A percentile compares a stretch with the other conserved stretches of the same genome.
Conservation (phyloP, 1,140 invertebrate genomes). For the Tyrophagus putrescentiae region DNA sequence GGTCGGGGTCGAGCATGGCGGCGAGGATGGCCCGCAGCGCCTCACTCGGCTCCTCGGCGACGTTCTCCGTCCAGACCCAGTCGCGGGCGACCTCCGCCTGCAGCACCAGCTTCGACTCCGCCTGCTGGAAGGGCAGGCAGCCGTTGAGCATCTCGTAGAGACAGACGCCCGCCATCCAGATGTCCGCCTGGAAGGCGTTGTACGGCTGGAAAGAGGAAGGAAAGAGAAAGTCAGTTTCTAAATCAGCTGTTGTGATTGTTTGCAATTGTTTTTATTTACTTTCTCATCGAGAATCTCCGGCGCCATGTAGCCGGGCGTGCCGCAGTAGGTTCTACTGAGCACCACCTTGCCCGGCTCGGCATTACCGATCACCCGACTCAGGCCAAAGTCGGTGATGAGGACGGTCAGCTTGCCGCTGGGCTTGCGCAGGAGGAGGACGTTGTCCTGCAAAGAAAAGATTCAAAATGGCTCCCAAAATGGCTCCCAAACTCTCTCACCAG, state of each 20-base stretch:
- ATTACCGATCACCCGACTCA: not conserved
- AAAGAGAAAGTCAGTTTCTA: no score
- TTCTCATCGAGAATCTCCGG: constrained; percentile 69
- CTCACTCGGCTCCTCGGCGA: not conserved
- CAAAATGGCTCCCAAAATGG: no score
- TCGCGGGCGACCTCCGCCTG: not conserved
- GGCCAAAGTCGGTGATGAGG: constrained; percentile 11
- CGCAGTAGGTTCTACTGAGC: constrained; percentile 97
- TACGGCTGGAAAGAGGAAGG: no score
- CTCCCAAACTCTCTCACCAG: no score
- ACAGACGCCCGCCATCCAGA: not conserved
- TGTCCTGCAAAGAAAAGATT: no score
- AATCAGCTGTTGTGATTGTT: no score
- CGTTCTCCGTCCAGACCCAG: not conserved
- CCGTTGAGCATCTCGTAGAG: not conserved
- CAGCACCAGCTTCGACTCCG: not conserved
- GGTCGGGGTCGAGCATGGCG: constrained; percentile 8
- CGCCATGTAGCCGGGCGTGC: constrained; percentile 86
- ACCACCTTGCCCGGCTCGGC: not conserved
- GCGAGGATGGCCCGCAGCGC: not conserved
- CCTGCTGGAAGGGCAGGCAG: not conserved
- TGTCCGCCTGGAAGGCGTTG: constrained; percentile 6
- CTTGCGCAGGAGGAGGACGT: constrained; percentile 51
- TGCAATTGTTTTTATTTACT: constrained; percentile 59
- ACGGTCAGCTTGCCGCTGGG: not conserved